Conservation (phyloP, 2,113 vertebrate genomes). For the Brachyhypopomus gauderio region DNA sequence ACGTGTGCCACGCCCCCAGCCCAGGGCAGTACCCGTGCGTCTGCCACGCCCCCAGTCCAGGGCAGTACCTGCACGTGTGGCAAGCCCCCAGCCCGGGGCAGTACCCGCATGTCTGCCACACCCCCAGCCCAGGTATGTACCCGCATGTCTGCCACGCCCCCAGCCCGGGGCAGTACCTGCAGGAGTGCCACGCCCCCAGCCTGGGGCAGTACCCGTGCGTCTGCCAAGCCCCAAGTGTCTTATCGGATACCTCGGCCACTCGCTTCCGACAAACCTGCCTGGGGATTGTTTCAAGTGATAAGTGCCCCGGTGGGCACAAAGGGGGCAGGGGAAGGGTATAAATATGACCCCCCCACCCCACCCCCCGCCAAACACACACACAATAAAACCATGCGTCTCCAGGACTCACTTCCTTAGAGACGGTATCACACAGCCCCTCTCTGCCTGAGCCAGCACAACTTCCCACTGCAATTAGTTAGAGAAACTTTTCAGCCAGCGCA, state of each 20-base stretch:
- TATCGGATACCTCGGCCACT: conserved; percentile 67
- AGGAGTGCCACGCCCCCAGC: not conserved
- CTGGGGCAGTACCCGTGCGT: conserved; percentile 44
- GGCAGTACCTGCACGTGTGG: conserved; percentile 53
- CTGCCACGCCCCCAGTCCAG: no score
- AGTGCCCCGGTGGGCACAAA: conserved; percentile 56
- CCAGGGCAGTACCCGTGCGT: no score
- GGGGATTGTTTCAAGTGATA: conserved; percentile 68
- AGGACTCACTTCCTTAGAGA: conserved; percentile 79
- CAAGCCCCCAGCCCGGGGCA: conserved; percentile 45
- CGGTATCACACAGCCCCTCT: conserved; percentile 69
- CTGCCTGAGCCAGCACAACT: conserved; percentile 65
- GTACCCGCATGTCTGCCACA: no score
- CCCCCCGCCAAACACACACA: not conserved
- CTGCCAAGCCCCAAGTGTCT: conserved; percentile 57
- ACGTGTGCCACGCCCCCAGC: conserved; percentile 59
- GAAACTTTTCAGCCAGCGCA: conserved; percentile 80
- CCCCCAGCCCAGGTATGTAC: not conserved
- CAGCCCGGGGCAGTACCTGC: conserved; percentile 22
- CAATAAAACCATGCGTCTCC: no score
- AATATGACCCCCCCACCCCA: conserved; percentile 60
- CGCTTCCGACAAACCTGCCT: conserved; percentile 66
- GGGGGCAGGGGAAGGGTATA: conserved; percentile 55
- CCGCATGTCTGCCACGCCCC: conserved; percentile 59
- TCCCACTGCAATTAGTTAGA: conserved; percentile 86